Evolutionary conservation across 2,888 invertebrate genomes (phyloP).

Genomic region (Balanococcus diminutus): DNA sequence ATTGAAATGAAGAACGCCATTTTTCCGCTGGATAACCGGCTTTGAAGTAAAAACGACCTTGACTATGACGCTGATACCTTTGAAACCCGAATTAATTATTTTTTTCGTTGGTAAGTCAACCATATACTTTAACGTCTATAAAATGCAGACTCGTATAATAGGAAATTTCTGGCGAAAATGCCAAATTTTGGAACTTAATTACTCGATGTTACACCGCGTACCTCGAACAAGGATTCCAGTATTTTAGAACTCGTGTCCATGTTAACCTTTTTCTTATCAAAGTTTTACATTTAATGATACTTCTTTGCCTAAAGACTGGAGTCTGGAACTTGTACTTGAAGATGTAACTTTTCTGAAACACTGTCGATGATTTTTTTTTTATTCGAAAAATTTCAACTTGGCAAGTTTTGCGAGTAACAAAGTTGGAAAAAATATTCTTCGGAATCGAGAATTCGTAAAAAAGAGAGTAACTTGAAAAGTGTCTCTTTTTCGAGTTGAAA

Average conservation of each 20-base stretch:
- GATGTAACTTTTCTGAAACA: not conserved
- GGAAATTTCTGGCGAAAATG: not conserved
- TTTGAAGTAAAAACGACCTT: not conserved
- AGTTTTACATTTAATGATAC: not conserved
- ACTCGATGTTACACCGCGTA: not conserved
- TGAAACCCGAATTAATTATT: constrained; percentile 38
- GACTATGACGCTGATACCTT: constrained; percentile 9
- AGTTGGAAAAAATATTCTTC: not conserved
- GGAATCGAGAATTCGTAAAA: not conserved
- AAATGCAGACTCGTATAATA: not conserved
- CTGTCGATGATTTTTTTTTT: not conserved
- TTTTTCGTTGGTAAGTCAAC: constrained; percentile 34
- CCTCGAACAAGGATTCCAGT: not conserved
- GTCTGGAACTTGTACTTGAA: not conserved
- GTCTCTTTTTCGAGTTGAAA: not conserved
- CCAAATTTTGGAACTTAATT: constrained; percentile 13
- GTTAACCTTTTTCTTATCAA: not conserved
- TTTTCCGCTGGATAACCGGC: constrained; percentile 32
- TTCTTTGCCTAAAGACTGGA: not conserved
- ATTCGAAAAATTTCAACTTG: not conserved
- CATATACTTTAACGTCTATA: too few relatives aligned
- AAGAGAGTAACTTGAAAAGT: not conserved
- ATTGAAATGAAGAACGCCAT: constrained; percentile 13
- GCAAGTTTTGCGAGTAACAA: not conserved
- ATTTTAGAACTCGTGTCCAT: not conserved